Conservation (phyloP, 2,888 invertebrate genomes). For the Macrosiphum euphorbiae region DNA sequence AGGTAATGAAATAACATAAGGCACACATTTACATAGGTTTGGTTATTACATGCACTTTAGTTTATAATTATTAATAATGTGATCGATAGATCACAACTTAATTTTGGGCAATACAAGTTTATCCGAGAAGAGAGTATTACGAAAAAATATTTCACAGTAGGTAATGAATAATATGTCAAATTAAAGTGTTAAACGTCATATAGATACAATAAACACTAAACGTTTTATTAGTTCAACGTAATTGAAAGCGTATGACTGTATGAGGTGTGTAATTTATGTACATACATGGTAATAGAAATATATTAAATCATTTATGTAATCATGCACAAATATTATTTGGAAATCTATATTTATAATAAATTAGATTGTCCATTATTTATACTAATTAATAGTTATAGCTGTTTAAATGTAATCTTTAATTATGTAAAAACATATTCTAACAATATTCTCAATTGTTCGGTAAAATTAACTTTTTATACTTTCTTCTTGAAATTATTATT, state of each 20-base stretch:
- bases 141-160: neutral
- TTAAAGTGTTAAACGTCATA: neutral
- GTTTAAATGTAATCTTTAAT: neutral
- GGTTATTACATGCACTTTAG: neutral
- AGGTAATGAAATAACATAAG: neutral
- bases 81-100: neutral
- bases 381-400: neutral
- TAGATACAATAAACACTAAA: neutral
- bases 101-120: neutral
- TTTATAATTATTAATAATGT: neutral
- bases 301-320: neutral
- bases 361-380: neutral
- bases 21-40: neutral
- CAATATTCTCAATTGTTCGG: neutral
- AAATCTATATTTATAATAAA: neutral
- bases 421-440: neutral
- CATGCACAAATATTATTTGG: neutral
- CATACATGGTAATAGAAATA: neutral
- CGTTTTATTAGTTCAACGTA: neutral
- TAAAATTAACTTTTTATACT: neutral
- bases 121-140: neutral
- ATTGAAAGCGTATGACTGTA: neutral
- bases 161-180: neutral
- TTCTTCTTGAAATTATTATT: neutral
- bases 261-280: neutral